Conservation (phyloP, 2,888 invertebrate species). For the Meteorus cinctellus region DNA sequence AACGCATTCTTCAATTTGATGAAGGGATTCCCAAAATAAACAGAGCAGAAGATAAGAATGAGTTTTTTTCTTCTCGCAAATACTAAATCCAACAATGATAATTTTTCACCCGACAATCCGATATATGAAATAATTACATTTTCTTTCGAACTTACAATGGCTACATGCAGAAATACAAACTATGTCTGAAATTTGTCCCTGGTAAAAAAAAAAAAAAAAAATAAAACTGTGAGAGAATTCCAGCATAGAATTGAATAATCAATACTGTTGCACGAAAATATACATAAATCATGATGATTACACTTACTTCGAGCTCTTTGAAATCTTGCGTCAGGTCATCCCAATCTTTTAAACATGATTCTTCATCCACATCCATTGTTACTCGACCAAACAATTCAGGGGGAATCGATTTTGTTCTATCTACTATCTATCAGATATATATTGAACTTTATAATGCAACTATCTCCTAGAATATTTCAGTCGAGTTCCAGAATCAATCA, state of each 20-base stretch:
- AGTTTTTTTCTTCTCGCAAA: too few relatives aligned
- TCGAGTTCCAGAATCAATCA: not conserved
- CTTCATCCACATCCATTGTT: conserved; percentile 77
- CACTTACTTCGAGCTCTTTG: conserved; percentile 85
- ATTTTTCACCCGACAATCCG: too few relatives aligned
- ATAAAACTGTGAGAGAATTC: not conserved
- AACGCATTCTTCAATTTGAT: too few relatives aligned
- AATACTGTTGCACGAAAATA: not conserved
- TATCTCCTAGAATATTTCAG: not conserved
- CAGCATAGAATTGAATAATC: not conserved
- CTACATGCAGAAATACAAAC: too few relatives aligned
- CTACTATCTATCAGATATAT: not conserved
- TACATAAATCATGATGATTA: conserved; percentile 26
- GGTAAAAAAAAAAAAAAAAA: too few relatives aligned
- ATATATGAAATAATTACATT: too few relatives aligned
- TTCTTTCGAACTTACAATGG: too few relatives aligned
- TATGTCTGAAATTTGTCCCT: too few relatives aligned
- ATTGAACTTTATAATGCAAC: not conserved
- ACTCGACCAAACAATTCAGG: not conserved
- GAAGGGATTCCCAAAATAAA: too few relatives aligned
- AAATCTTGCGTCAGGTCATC: conserved; percentile 86
- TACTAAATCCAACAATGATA: too few relatives aligned
- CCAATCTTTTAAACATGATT: conserved; percentile 82
- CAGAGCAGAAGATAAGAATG: too few relatives aligned
- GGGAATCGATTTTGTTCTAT: not conserved